Evolutionary conservation across 2,797 vertebrate genomes (phyloP).

Genomic region (Halcyon leucocephala): DNA sequence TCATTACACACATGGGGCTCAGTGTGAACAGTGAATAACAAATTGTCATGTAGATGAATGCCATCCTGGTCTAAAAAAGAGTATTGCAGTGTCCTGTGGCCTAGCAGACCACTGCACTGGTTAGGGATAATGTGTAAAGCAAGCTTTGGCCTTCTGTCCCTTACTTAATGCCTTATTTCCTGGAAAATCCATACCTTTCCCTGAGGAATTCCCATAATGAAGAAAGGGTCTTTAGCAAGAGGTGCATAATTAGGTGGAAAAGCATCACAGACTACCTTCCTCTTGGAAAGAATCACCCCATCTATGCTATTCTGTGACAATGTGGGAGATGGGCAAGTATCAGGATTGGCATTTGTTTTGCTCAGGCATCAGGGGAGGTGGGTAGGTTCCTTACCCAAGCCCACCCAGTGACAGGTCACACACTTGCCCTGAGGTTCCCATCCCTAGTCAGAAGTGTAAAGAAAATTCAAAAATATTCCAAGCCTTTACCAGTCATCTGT

Average conservation of each 20-base stretch:
- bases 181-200: background rate
- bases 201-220: background rate
- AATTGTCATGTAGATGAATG: background rate
- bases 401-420: background rate
- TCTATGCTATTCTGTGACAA: background rate
- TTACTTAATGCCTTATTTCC: background rate
- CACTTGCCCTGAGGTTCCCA: background rate
- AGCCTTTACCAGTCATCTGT: background rate
- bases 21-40: background rate
- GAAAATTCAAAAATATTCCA: background rate
- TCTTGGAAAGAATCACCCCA: background rate
- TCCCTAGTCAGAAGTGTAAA: background rate
- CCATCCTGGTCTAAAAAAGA: background rate
- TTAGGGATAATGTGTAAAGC: background rate
- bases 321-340: background rate
- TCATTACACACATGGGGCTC: background rate
- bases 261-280: background rate
- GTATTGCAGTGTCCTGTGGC: background rate
- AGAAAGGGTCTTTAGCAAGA: background rate
- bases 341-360: background rate
- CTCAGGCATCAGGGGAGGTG: background rate
- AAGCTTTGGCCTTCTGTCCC: background rate
- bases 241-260: background rate
- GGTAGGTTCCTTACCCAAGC: background rate
- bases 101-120: background rate